These are phyloP conservation scores for Cremastinae sp. DNA, from an alignment of 2,888 invertebrate species.

Conservation along the genomic window DNA sequence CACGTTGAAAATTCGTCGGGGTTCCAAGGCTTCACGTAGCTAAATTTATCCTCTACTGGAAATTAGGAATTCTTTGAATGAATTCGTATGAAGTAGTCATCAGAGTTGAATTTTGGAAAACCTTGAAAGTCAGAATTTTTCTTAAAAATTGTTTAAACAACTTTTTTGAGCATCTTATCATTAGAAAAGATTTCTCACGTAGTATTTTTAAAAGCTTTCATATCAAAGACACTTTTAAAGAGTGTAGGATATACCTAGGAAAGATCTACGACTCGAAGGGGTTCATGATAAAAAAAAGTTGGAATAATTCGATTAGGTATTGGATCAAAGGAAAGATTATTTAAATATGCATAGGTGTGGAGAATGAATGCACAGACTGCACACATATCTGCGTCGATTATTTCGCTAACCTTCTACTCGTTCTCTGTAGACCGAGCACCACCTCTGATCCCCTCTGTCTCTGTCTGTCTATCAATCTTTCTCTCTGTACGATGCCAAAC, in stretches of 20 bases:
- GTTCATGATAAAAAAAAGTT: slow-evolving; percentile 38
- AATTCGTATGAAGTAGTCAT: too few relatives aligned
- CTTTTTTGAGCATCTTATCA: too few relatives aligned
- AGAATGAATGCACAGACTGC: not conserved
- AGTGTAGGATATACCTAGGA: not conserved
- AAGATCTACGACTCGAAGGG: slow-evolving; percentile 31
- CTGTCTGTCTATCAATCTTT: slow-evolving; percentile 17
- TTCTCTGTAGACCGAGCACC: slow-evolving; percentile 12
- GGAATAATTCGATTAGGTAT: slow-evolving; percentile 48
- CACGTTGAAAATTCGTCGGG: too few relatives aligned
- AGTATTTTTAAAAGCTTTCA: too few relatives aligned
- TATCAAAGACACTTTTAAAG: too few relatives aligned
- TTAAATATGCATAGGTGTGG: slow-evolving; percentile 21
- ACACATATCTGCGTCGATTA: slow-evolving; percentile 2
- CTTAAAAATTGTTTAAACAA: too few relatives aligned
- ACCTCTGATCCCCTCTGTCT: not conserved
- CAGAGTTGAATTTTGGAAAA: too few relatives aligned
- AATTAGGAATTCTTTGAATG: too few relatives aligned
- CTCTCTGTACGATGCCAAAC: slow-evolving; percentile 28
- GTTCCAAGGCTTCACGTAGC: too few relatives aligned
- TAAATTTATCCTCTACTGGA: too few relatives aligned
- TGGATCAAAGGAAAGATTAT: slow-evolving; percentile 56
- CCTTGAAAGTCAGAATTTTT: too few relatives aligned
- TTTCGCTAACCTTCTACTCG: slow-evolving; percentile 1
- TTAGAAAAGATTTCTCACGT: too few relatives aligned